These are phyloP conservation scores for Vesta saturnalis DNA, from an alignment of 2,888 invertebrate species.

Conservation along the genomic window DNA sequence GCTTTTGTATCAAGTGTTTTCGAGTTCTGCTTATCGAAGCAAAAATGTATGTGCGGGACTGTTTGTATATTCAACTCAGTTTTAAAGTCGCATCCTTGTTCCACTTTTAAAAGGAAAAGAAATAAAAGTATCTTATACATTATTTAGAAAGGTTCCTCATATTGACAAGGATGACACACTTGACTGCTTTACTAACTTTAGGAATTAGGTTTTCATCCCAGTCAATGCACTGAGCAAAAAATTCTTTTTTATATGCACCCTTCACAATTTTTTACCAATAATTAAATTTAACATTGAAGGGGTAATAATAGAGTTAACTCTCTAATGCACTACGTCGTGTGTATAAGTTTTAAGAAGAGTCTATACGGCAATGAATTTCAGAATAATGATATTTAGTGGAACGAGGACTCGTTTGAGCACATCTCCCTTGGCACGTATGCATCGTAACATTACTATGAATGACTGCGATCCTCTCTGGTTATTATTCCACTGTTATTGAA, in stretches of 20 bases:
- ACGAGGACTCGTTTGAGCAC: conserved; percentile 49
- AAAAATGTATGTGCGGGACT: conserved; percentile 31
- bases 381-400: conserved; percentile 55
- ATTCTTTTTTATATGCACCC: too few relatives aligned
- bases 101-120: conserved; percentile 26
- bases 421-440: conserved; percentile 28
- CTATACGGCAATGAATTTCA: conserved; percentile 50
- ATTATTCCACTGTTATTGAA: conserved; percentile 26
- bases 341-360: conserved; percentile 49
- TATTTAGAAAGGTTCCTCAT: conserved; percentile 30
- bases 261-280: too few relatives aligned
- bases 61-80: conserved; percentile 30
- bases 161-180: conserved; percentile 24
- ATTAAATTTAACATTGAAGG: conserved; percentile 16
- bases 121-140: conserved; percentile 33
- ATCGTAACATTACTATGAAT: conserved; percentile 30
- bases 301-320: conserved; percentile 40
- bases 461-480: conserved; percentile 18
- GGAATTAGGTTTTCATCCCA: conserved; percentile 18
- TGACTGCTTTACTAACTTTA: conserved; percentile 9
- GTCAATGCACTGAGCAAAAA: conserved; percentile 14
- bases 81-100: conserved; percentile 20
- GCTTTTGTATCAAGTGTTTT: conserved; percentile 22
- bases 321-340: conserved; percentile 44
- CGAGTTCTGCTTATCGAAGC: conserved; percentile 29